Evolutionary conservation across 2,797 vertebrate genomes (phyloP).

Genomic region (Gallinago solitaria): DNA sequence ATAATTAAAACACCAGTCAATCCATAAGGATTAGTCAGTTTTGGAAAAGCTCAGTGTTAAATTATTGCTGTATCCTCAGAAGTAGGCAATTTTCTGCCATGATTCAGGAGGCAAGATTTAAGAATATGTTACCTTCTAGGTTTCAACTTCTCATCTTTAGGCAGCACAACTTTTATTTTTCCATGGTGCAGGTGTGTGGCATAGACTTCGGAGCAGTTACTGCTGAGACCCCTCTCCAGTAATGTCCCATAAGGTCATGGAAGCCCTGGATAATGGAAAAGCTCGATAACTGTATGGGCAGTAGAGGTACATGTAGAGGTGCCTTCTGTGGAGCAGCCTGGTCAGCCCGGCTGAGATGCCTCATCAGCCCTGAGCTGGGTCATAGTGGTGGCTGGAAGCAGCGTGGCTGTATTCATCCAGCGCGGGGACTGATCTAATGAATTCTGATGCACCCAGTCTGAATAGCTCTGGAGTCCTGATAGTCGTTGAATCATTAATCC

Average conservation of each 20-base stretch:
- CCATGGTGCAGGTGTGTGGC: background rate
- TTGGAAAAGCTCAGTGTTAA: background rate
- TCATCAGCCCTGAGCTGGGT: background rate
- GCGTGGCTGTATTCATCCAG: background rate
- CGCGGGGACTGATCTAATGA: accelerated
- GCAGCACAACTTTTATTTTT: background rate
- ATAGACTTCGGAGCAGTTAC: background rate
- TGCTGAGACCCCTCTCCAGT: background rate
- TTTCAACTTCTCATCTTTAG: background rate
- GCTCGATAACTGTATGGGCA: background rate
- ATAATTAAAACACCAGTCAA: background rate
- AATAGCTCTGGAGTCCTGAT: background rate
- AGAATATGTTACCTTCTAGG: background rate
- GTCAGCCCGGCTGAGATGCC: background rate
- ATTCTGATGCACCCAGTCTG: too few relatives aligned
- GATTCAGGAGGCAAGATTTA: background rate
- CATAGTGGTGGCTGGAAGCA: accelerated
- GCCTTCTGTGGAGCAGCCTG: background rate
- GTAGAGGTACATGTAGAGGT: background rate
- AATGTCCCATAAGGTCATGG: background rate
- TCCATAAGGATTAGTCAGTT: background rate
- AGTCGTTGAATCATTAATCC: background rate
- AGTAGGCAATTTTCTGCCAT: background rate
- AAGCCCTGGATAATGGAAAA: background rate
- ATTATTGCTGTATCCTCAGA: background rate